These are phyloP conservation scores for Chanos chanos DNA, from an alignment of 2,797 vertebrate genomes.

Conservation along the genomic window DNA sequence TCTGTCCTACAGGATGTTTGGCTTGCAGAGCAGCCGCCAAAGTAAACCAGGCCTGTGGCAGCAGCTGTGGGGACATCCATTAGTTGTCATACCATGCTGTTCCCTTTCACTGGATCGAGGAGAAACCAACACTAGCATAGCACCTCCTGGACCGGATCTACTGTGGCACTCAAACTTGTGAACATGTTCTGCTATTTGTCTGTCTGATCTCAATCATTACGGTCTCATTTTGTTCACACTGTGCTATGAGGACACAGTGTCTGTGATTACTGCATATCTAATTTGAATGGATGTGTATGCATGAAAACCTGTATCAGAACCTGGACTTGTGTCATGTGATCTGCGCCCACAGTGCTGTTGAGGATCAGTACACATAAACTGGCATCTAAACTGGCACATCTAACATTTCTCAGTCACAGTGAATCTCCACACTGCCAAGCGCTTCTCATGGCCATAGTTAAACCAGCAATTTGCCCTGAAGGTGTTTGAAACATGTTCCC, in stretches of 20 bases:
- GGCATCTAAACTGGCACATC: too few relatives aligned
- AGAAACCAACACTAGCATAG: conserved; percentile 3
- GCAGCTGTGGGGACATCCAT: conserved; percentile 37
- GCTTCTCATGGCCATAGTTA: not conserved
- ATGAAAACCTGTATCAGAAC: too few relatives aligned
- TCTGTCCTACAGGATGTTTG: conserved; percentile 49
- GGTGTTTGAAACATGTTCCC: conserved; percentile 1
- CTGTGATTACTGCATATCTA: too few relatives aligned
- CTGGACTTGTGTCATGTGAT: too few relatives aligned
- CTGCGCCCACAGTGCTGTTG: too few relatives aligned
- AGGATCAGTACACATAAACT: too few relatives aligned
- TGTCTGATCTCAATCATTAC: not conserved
- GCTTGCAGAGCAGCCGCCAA: conserved; percentile 43
- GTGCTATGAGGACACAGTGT: not conserved
- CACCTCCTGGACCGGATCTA: conserved; percentile 7
- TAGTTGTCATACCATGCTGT: conserved; percentile 29
- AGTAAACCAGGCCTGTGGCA: conserved; percentile 39
- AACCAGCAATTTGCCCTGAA: not conserved
- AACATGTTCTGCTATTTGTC: conserved; percentile 1
- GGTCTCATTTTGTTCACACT: not conserved
- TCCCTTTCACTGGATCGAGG: conserved; percentile 3
- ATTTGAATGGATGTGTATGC: too few relatives aligned
- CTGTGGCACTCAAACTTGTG: conserved; percentile 1
- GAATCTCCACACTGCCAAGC: too few relatives aligned
- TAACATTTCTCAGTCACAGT: too few relatives aligned